phyloP scores from a whole-genome alignment of 2,888 invertebrate species.

The Dasysyrphus tricinctus region DNA sequence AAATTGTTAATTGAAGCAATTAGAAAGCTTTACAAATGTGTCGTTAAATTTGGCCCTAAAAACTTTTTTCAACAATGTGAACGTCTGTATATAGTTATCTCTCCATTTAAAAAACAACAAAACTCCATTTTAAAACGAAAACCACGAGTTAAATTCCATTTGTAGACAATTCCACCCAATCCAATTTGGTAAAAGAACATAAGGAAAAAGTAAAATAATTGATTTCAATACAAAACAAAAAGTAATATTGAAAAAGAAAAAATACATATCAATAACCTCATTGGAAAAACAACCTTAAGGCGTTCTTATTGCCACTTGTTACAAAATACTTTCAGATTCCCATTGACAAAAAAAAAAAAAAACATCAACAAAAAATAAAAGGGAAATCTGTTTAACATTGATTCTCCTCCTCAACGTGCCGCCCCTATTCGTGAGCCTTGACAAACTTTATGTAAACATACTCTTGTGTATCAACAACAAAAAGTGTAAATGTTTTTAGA shows the following conservation, averaged over 20 bases:
- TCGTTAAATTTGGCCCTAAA: too few relatives aligned
- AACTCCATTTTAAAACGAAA: constrained; percentile 1
- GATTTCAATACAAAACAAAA: constrained; percentile 22
- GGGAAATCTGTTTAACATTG: constrained; percentile 35
- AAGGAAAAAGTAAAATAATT: constrained; percentile 14
- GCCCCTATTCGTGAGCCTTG: constrained; percentile 1
- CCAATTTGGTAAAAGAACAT: neutral
- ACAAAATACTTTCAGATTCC: constrained; percentile 12
- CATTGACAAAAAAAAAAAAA: neutral
- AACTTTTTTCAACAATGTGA: too few relatives aligned
- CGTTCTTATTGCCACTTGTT: constrained; percentile 41
- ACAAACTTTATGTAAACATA: constrained; percentile 29
- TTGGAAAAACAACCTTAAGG: constrained; percentile 32
- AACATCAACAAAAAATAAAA: neutral
- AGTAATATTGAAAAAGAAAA: constrained; percentile 21
- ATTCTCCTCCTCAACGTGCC: neutral
- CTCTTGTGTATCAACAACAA: neutral
- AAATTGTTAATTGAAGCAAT: too few relatives aligned
- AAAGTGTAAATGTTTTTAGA: constrained; percentile 21
- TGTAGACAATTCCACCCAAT: constrained; percentile 9
- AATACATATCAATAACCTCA: constrained; percentile 12
- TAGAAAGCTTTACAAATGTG: too few relatives aligned
- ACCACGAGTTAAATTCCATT: neutral
- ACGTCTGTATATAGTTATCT: too few relatives aligned
- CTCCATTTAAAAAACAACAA: neutral